These are phyloP conservation scores for Zoroaster sp. DNA, from an alignment of 53 echinoderm and acorn worm genomes.

Conservation along the genomic window DNA sequence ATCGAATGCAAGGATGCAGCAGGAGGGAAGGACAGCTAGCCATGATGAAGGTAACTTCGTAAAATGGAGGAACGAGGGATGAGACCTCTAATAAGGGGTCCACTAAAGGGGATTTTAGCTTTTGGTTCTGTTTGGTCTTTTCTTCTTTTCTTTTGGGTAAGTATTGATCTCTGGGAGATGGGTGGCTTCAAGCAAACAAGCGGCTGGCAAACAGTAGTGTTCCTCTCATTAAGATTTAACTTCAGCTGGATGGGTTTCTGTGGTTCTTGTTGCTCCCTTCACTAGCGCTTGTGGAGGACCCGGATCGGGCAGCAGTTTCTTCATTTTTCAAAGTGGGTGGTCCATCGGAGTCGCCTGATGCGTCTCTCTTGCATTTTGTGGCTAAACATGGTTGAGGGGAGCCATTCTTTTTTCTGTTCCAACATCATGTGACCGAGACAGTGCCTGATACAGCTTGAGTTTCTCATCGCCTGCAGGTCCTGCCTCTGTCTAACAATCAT, in stretches of 20 bases:
- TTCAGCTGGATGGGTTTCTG: not conserved
- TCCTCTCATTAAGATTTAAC: not conserved
- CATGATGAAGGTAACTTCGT: constrained; percentile 19
- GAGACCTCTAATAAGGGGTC: not conserved
- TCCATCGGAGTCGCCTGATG: not conserved
- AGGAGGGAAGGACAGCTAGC: constrained; percentile 38
- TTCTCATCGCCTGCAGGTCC: constrained; percentile 53
- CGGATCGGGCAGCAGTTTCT: too few species aligned
- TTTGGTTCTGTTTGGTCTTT: not conserved
- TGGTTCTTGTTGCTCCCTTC: not conserved
- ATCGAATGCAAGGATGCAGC: not conserved
- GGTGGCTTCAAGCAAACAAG: constrained; percentile 38
- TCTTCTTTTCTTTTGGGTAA: not conserved
- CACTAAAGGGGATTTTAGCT: constrained; percentile 1
- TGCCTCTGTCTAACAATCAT: constrained; percentile 11
- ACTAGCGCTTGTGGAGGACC: not conserved
- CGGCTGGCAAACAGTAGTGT: not conserved
- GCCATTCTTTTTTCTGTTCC: constrained; percentile 35
- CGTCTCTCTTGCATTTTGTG: not conserved
- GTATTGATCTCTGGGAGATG: not conserved
- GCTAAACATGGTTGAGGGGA: constrained; percentile 42
- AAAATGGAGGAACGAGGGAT: not conserved
- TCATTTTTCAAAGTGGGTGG: not conserved
- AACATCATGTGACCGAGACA: constrained; percentile 52
- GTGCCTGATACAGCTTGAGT: constrained; percentile 55